Conservation (phyloP, 2,113 vertebrate species). For the Ptyas mucosa region DNA sequence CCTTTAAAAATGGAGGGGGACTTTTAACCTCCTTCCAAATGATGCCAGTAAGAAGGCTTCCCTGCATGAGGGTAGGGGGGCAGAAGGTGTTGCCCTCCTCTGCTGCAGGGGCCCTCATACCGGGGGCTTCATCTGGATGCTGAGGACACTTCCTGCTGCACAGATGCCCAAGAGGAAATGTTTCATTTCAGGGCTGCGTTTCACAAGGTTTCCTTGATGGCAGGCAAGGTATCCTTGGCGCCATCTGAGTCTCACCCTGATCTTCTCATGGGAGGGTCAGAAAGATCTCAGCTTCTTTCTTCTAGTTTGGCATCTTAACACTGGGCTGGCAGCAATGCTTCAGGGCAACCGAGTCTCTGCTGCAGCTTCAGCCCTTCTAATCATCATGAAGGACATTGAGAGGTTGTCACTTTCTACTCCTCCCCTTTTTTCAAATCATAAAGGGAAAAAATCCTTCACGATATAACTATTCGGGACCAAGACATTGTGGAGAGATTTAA, state of each 20-base stretch:
- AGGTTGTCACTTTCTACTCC: not conserved
- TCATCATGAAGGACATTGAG: not conserved
- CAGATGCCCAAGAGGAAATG: not conserved
- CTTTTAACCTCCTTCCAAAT: not conserved
- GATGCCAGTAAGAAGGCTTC: not conserved
- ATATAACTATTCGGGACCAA: not conserved
- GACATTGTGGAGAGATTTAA: not conserved
- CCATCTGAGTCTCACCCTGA: not conserved
- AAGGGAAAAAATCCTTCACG: not conserved
- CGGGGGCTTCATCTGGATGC: not conserved
- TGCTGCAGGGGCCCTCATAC: not conserved
- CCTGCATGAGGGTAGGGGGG: not conserved
- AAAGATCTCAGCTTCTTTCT: not conserved
- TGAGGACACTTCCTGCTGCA: not conserved
- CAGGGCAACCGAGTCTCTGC: not conserved
- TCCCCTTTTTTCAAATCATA: not conserved
- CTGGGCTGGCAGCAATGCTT: not conserved
- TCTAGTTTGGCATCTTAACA: not conserved
- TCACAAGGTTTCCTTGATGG: too few relatives aligned
- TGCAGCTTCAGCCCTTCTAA: not conserved
- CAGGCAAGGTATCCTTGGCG: not conserved
- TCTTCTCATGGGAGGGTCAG: not conserved
- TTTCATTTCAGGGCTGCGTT: not conserved
- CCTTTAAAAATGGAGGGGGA: not conserved
- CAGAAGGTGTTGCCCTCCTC: not conserved